A percentile compares a stretch with the other conserved stretches of the same genome.
Evolutionary conservation across 1,140 invertebrate genomes (phyloP).

Genomic region (Rhysida immarginata): DNA sequence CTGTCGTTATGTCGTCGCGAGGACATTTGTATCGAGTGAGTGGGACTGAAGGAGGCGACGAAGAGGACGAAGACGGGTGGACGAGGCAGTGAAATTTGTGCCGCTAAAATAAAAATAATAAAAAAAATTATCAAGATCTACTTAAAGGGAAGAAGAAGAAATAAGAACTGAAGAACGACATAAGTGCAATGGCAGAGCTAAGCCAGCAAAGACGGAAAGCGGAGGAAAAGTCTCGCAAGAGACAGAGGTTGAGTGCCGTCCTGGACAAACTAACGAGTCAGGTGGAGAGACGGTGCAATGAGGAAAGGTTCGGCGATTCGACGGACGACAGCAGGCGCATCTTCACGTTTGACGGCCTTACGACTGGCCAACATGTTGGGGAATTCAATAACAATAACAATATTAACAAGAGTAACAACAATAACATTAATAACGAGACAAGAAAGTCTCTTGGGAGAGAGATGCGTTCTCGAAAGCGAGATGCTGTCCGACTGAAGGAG

Average conservation of each 20-base stretch:
- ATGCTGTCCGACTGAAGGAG: too few species aligned
- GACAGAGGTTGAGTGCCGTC: constrained; percentile 56
- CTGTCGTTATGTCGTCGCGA: too few species aligned
- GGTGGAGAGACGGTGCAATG: constrained; percentile 14
- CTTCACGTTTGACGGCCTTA: too few species aligned
- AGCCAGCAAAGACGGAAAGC: neutral
- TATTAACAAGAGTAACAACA: neutral
- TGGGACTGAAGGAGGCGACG: too few species aligned
- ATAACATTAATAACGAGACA: neutral
- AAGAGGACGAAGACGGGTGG: too few species aligned
- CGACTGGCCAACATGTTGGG: neutral
- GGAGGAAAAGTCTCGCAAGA: constrained; percentile 33
- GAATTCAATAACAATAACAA: neutral
- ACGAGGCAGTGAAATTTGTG: too few species aligned
- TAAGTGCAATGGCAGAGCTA: too few species aligned
- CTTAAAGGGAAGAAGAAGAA: too few species aligned
- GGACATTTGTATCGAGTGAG: too few species aligned
- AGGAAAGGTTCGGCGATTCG: constrained; percentile 4
- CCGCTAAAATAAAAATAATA: too few species aligned
- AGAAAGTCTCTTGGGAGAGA: neutral
- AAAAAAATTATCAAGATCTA: too few species aligned
- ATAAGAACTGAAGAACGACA: too few species aligned
- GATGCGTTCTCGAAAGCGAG: neutral
- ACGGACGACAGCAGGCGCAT: constrained; percentile 16
- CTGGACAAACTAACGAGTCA: constrained; percentile 48